phyloP scores from a whole-genome alignment of 1,140 invertebrate genomes.

The Hycleus cichorii region DNA sequence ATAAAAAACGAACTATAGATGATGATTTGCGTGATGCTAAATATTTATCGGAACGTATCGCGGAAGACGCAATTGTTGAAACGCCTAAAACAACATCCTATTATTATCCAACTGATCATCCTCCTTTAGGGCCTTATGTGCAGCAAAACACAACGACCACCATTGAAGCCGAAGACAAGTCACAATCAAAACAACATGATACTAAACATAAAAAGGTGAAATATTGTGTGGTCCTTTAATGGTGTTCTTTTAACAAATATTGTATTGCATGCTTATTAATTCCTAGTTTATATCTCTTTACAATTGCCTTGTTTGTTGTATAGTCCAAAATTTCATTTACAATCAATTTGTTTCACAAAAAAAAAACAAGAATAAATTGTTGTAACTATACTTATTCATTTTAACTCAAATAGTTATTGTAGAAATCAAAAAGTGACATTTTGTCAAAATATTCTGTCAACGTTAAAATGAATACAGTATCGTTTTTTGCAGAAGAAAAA shows the following conservation, averaged over 20 bases:
- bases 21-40: conserved; percentile 21
- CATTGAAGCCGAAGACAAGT: conserved; percentile 3
- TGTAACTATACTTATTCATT: too few species aligned
- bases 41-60: conserved; percentile 26
- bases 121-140: conserved; percentile 29
- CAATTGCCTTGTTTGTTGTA: too few species aligned
- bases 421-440: too few species aligned
- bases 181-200: conserved; percentile 2
- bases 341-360: background rate
- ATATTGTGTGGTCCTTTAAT: conserved; percentile 19
- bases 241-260: conserved; percentile 4
- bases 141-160: conserved; percentile 21
- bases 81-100: conserved; percentile 1
- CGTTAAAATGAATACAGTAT: too few species aligned
- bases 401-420: too few species aligned
- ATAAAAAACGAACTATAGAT: conserved; percentile 12
- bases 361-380: too few species aligned
- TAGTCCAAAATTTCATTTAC: too few species aligned
- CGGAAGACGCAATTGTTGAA: conserved; percentile 31
- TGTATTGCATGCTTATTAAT: too few species aligned
- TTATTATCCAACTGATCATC: conserved; percentile 2
- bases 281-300: too few species aligned
- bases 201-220: conserved; percentile 35
- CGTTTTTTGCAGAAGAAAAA: too few species aligned
- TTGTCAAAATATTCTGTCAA: too few species aligned